Conservation (phyloP, 2,888 invertebrate genomes). For the Phanerotoma sp. region DNA sequence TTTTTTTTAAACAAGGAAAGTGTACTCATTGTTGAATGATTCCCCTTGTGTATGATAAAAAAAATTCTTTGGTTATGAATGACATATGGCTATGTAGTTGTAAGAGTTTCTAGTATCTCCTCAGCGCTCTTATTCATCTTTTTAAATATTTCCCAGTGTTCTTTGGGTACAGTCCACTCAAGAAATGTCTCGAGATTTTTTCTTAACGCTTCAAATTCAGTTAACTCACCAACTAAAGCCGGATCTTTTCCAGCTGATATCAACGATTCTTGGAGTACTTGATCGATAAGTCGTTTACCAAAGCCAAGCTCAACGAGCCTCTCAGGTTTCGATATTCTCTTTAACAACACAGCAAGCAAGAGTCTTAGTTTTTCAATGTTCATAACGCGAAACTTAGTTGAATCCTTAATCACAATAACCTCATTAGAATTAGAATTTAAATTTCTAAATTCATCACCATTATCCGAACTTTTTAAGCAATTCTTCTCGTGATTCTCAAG, state of each 20-base stretch:
- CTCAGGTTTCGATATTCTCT: constrained; percentile 80
- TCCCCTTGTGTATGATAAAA: neutral
- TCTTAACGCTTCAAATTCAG: constrained; percentile 68
- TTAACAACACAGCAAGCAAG: constrained; percentile 76
- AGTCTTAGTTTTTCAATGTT: constrained; percentile 75
- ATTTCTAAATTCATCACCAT: constrained; percentile 33
- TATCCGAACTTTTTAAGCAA: constrained; percentile 32
- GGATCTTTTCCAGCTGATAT: constrained; percentile 72
- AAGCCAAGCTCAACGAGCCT: constrained; percentile 76
- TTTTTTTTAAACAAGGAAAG: neutral
- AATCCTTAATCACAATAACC: constrained; percentile 36
- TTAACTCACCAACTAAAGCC: constrained; percentile 61
- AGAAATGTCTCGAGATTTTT: constrained; percentile 76
- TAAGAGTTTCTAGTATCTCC: constrained; percentile 75
- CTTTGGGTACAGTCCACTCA: constrained; percentile 78
- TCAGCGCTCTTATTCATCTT: constrained; percentile 75
- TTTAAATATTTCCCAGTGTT: constrained; percentile 75
- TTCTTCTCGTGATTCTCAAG: constrained; percentile 66
- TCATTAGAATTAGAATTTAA: too few relatives aligned
- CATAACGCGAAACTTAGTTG: constrained; percentile 61
- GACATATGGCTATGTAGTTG: constrained; percentile 49
- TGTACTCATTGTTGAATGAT: neutral
- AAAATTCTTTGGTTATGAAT: constrained; percentile 3
- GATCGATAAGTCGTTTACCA: constrained; percentile 75
- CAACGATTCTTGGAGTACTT: constrained; percentile 76